A percentile compares a stretch with the other conserved stretches of the same genome.
phyloP scores from a whole-genome alignment of 2,888 invertebrate species.

The Apeira syringaria region DNA sequence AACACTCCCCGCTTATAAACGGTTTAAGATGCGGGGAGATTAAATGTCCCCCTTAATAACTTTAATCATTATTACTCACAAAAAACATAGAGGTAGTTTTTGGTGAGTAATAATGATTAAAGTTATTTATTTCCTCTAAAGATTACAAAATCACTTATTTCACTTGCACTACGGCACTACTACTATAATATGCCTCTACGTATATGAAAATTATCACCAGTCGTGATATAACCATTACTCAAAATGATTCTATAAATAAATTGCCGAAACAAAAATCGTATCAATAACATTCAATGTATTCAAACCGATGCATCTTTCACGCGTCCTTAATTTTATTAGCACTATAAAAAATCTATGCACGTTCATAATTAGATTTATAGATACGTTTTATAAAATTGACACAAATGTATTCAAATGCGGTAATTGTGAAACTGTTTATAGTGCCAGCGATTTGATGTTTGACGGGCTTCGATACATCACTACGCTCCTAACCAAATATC shows the following conservation, averaged over 20 bases:
- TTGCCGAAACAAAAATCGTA: constrained; percentile 31
- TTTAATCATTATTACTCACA: no score
- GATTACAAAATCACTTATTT: no score
- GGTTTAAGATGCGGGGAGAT: no score
- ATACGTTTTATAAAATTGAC: constrained; percentile 64
- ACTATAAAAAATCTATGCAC: constrained; percentile 59
- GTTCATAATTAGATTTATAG: constrained; percentile 66
- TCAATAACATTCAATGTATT: constrained; percentile 52
- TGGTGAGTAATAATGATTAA: no score
- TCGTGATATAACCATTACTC: constrained; percentile 32
- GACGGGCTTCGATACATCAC: constrained; percentile 70
- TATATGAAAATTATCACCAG: no score
- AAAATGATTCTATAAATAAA: constrained; percentile 36
- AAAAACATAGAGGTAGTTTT: no score
- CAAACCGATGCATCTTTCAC: constrained; percentile 41
- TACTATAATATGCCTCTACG: no score
- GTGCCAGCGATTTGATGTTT: constrained; percentile 62
- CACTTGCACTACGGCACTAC: no score
- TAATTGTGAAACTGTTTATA: constrained; percentile 74
- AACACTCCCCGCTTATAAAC: no score
- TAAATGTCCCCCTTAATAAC: no score
- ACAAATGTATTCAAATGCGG: constrained; percentile 74
- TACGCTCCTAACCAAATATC: constrained; percentile 42
- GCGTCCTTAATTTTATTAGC: constrained; percentile 52
- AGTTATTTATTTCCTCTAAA: no score